Conservation (phyloP, 2,888 invertebrate species). For the Gerris lacustris region DNA sequence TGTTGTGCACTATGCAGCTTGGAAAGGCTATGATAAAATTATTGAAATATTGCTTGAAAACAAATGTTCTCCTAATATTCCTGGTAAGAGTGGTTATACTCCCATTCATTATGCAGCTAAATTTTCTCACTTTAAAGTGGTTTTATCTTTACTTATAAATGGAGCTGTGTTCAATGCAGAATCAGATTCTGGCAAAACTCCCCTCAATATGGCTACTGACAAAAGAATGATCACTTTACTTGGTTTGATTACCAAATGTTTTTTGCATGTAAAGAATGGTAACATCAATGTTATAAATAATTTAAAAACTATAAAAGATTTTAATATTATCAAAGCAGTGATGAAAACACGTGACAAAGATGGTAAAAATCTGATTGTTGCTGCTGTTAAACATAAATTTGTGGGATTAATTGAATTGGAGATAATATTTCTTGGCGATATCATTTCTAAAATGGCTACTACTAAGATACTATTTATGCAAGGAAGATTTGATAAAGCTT, state of each 20-base stretch:
- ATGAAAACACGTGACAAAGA: too few species aligned
- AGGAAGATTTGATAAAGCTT: slow-evolving; percentile 1
- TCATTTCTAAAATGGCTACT: neutral
- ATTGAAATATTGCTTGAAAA: slow-evolving; percentile 23
- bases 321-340: too few species aligned
- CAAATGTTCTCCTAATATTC: slow-evolving; percentile 23
- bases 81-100: slow-evolving; percentile 7
- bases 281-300: neutral
- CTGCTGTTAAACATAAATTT: neutral
- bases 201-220: slow-evolving; percentile 22
- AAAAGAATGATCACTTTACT: neutral
- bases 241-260: neutral
- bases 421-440: neutral
- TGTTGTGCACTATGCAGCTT: slow-evolving; percentile 26
- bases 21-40: slow-evolving; percentile 22
- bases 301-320: neutral
- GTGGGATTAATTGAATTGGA: neutral
- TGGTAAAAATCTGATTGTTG: too few species aligned
- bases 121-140: slow-evolving; percentile 24
- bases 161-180: slow-evolving; percentile 26
- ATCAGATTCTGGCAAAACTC: slow-evolving; percentile 28
- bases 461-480: neutral
- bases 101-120: slow-evolving; percentile 28
- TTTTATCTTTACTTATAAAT: slow-evolving; percentile 25
- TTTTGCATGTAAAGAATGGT: slow-evolving; percentile 1